These are phyloP conservation scores for Epistrophella euchroma DNA, from an alignment of 2,888 invertebrate genomes.

Conservation along the genomic window DNA sequence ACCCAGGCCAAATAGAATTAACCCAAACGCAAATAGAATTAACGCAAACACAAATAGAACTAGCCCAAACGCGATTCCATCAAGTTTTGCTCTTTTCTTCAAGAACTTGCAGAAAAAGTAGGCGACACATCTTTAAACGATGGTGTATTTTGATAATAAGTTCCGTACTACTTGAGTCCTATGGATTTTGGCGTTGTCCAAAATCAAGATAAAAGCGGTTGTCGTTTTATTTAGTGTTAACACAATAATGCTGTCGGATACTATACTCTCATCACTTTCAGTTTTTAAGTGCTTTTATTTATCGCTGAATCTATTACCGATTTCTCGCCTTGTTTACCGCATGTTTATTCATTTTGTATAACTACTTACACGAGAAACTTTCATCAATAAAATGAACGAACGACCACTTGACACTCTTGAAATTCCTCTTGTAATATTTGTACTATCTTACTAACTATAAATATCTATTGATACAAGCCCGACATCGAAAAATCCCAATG, in stretches of 20 bases:
- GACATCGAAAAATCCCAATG: slow-evolving; percentile 36
- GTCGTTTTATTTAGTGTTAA: not conserved
- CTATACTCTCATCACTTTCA: slow-evolving; percentile 18
- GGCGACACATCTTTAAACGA: too few species aligned
- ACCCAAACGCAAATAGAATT: too few species aligned
- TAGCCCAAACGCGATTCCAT: too few species aligned
- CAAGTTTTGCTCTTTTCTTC: too few species aligned
- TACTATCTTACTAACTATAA: slow-evolving; percentile 12
- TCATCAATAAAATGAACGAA: not conserved
- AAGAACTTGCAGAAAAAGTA: too few species aligned
- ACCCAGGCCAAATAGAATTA: too few species aligned
- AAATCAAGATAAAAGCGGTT: not conserved
- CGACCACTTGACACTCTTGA: slow-evolving; percentile 39
- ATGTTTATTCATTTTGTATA: not conserved
- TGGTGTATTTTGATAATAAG: too few species aligned
- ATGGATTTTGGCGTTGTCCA: too few species aligned
- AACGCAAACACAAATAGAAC: too few species aligned
- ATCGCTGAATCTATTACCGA: not conserved
- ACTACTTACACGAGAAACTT: slow-evolving; percentile 5
- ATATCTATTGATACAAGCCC: slow-evolving; percentile 18
- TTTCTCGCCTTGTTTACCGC: not conserved
- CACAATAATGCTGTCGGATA: not conserved
- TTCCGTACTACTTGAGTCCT: too few species aligned
- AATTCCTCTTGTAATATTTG: slow-evolving; percentile 42
- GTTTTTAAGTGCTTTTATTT: not conserved